These are phyloP conservation scores for Tuta absoluta DNA, from an alignment of 2,888 invertebrate genomes.

Conservation along the genomic window DNA sequence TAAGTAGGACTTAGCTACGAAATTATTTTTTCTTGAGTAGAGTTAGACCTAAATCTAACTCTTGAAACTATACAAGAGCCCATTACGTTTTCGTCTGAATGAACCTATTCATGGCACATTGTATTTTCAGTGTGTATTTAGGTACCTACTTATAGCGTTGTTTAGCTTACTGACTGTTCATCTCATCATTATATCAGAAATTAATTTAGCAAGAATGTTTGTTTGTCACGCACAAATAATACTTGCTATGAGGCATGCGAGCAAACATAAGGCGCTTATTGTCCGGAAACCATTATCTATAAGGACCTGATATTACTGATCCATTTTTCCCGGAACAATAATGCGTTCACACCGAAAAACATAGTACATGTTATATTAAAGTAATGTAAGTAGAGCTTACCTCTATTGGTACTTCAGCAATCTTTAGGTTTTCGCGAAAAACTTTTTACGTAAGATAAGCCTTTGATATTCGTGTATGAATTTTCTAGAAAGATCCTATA, in stretches of 20 bases:
- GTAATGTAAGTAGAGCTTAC: slow-evolving; percentile 6
- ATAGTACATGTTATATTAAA: background rate
- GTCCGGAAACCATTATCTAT: slow-evolving; percentile 19
- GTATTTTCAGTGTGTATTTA: too few species aligned
- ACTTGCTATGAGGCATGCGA: slow-evolving; percentile 4
- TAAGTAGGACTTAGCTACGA: too few species aligned
- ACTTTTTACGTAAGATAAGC: background rate
- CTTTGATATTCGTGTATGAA: slow-evolving; percentile 1
- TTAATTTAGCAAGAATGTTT: slow-evolving; percentile 8
- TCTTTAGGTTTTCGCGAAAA: background rate
- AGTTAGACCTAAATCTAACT: too few species aligned
- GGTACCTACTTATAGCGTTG: too few species aligned
- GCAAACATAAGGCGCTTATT: slow-evolving; percentile 13
- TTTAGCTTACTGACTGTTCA: too few species aligned
- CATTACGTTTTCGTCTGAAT: too few species aligned
- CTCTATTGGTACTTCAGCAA: background rate
- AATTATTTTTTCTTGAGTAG: too few species aligned
- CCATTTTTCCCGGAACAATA: slow-evolving; percentile 3
- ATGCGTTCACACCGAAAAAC: background rate
- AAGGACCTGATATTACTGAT: background rate
- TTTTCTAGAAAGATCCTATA: background rate
- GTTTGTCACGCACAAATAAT: slow-evolving; percentile 19
- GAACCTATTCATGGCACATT: too few species aligned
- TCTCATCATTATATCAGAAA: background rate
- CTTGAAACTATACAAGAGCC: too few species aligned